phyloP scores from a whole-genome alignment of 2,797 vertebrate genomes.

The Poecile montanus region DNA sequence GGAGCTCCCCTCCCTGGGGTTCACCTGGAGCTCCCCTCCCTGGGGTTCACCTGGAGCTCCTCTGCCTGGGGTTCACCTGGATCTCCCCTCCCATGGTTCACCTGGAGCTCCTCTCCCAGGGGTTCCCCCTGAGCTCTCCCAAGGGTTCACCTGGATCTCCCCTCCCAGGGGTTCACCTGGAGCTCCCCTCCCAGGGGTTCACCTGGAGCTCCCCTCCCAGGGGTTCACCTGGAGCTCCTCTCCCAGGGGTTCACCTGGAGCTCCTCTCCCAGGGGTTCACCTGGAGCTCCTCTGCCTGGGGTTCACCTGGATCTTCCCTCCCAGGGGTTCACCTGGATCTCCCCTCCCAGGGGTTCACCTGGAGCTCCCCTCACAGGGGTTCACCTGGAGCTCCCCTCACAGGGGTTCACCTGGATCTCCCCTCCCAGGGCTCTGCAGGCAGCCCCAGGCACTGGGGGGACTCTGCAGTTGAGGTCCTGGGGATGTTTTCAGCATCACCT shows the following conservation, averaged over 20 bases:
- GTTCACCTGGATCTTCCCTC: rapidly evolving
- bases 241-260: background rate
- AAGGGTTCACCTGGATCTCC: background rate
- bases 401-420: background rate
- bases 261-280: background rate
- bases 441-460: rapidly evolving
- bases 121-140: background rate
- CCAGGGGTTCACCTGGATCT: rapidly evolving
- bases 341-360: rapidly evolving
- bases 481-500: background rate
- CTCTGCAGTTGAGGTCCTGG: rapidly evolving
- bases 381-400: background rate
- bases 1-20: rapidly evolving
- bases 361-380: rapidly evolving
- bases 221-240: background rate
- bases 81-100: background rate
- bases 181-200: rapidly evolving
- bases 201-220: background rate
- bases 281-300: rapidly evolving
- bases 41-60: rapidly evolving
- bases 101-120: no score
- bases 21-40: background rate
- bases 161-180: background rate
- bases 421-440: background rate
- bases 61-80: background rate